These are phyloP conservation scores for Elachura formosa DNA, from an alignment of 2,113 vertebrate genomes.

Conservation along the genomic window DNA sequence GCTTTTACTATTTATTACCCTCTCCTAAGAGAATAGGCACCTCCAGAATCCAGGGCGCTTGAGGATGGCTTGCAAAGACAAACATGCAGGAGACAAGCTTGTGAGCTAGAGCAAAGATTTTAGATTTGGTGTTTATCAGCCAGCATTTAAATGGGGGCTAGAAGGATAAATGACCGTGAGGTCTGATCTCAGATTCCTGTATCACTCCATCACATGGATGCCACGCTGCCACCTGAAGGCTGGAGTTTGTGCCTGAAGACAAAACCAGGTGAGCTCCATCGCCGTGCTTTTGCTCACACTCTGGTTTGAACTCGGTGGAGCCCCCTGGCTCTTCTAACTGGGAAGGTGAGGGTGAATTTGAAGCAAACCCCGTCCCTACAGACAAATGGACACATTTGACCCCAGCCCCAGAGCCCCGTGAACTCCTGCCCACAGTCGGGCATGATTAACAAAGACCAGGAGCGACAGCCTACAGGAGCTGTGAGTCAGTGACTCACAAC, in stretches of 20 bases:
- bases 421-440: not conserved
- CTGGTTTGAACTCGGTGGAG: not conserved
- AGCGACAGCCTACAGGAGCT: not conserved
- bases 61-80: not conserved
- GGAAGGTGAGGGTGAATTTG: not conserved
- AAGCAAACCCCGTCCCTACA: not conserved
- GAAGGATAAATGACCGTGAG: not conserved
- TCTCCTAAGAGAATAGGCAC: not conserved
- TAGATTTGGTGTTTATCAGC: not conserved
- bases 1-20: not conserved
- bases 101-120: not conserved
- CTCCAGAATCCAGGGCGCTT: not conserved
- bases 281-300: accelerated
- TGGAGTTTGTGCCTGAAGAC: not conserved
- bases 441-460: not conserved
- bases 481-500: slow-evolving; percentile 37
- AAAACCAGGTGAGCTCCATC: not conserved
- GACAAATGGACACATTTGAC: not conserved
- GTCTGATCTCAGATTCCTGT: accelerated
- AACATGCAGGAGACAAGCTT: not conserved
- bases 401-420: not conserved
- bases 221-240: not conserved
- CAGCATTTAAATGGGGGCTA: not conserved
- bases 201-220: accelerated
- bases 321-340: not conserved